Evolutionary conservation across 2,888 invertebrate species (phyloP).

Genomic region (Chromoteleia sp.): DNA sequence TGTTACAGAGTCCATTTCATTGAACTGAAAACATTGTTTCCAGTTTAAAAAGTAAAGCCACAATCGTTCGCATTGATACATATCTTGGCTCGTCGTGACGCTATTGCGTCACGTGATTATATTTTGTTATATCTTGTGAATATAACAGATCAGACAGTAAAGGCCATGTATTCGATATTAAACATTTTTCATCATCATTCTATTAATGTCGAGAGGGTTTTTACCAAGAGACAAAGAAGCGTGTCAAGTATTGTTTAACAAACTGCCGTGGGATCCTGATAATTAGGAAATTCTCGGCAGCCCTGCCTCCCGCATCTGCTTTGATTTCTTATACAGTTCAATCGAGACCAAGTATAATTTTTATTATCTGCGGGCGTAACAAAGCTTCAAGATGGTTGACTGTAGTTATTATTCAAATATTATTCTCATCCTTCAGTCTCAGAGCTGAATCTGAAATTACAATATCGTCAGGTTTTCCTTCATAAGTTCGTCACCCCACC

Average conservation of each 20-base stretch:
- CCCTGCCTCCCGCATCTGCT: slow-evolving; percentile 71
- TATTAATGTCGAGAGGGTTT: slow-evolving; percentile 64
- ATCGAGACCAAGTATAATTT: slow-evolving; percentile 40
- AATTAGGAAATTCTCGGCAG: slow-evolving; percentile 82
- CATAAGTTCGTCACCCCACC: slow-evolving; percentile 66
- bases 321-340: slow-evolving; percentile 45
- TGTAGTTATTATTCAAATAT: slow-evolving; percentile 83
- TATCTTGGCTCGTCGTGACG: no score
- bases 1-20: no score
- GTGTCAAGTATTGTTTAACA: slow-evolving; percentile 76
- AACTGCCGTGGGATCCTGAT: slow-evolving; percentile 78
- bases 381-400: slow-evolving; percentile 74
- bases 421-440: slow-evolving; percentile 77
- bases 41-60: no score
- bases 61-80: no score
- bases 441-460: slow-evolving; percentile 74
- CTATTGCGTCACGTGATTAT: no score
- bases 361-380: slow-evolving; percentile 72
- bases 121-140: no score
- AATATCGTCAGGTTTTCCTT: slow-evolving; percentile 80
- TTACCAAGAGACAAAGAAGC: slow-evolving; percentile 72
- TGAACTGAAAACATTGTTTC: no score
- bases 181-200: slow-evolving; percentile 14
- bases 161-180: background rate
- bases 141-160: no score